Conservation (phyloP, 2,797 vertebrate species). For the Pelobates cultripes region DNA sequence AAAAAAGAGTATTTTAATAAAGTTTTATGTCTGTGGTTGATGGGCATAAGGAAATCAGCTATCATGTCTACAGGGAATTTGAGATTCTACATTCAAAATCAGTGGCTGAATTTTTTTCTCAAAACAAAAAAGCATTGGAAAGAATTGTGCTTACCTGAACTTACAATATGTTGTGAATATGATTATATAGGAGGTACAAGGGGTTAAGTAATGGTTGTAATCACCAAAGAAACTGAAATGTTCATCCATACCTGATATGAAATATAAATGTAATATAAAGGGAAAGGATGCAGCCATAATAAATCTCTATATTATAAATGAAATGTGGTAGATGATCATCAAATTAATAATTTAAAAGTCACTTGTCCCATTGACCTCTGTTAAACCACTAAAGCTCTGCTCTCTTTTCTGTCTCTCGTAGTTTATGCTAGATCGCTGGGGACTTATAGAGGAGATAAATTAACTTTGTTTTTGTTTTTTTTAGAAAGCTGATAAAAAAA, state of each 20-base stretch:
- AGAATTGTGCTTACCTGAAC: too few relatives aligned
- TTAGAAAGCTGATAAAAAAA: slow-evolving; percentile 9
- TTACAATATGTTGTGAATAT: too few relatives aligned
- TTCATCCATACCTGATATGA: background rate
- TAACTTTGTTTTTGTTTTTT: slow-evolving; percentile 1
- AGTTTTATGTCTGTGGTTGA: too few relatives aligned
- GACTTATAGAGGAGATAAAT: slow-evolving; percentile 21
- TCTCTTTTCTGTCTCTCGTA: slow-evolving; percentile 5
- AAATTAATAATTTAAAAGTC: slow-evolving; percentile 43
- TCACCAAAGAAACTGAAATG: background rate
- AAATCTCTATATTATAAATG: slow-evolving; percentile 20
- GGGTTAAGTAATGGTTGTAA: too few relatives aligned
- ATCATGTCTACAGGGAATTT: too few relatives aligned
- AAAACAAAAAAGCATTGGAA: too few relatives aligned
- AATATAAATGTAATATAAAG: background rate
- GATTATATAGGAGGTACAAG: too few relatives aligned
- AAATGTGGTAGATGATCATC: slow-evolving; percentile 21
- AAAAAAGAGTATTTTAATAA: too few relatives aligned
- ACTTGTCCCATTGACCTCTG: slow-evolving; percentile 43
- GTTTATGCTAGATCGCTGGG: slow-evolving; percentile 16
- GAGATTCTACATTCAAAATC: too few relatives aligned
- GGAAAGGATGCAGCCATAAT: background rate
- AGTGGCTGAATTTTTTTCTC: too few relatives aligned
- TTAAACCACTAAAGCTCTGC: slow-evolving; percentile 12
- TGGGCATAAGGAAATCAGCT: too few relatives aligned